Evolutionary conservation across 2,797 vertebrate species (phyloP).

Genomic region (Podargus strigoides): DNA sequence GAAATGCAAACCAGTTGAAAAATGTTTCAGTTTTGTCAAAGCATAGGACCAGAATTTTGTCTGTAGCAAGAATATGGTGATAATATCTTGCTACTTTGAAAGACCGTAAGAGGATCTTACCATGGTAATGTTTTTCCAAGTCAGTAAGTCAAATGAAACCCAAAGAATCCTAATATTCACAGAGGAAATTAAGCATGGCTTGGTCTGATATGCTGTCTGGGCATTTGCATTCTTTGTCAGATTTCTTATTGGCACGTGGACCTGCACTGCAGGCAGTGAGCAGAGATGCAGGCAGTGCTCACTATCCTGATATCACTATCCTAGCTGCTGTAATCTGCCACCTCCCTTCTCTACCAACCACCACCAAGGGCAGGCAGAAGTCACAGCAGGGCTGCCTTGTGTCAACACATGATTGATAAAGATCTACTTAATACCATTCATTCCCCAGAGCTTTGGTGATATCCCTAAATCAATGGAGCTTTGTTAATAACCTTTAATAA

Average conservation of each 20-base stretch:
- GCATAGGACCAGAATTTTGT: not conserved
- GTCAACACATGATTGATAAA: not conserved
- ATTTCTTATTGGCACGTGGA: not conserved
- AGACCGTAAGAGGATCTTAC: not conserved
- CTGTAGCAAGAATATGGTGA: not conserved
- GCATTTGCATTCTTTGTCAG: not conserved
- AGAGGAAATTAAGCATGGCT: not conserved
- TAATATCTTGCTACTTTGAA: not conserved
- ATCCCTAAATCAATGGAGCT: not conserved
- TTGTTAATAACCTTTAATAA: not conserved
- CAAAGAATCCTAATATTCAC: not conserved
- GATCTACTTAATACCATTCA: not conserved
- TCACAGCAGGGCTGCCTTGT: not conserved
- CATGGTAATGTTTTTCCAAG: not conserved
- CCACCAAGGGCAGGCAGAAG: not conserved
- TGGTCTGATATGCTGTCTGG: not conserved
- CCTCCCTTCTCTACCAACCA: not conserved
- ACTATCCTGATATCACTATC: fast-evolving
- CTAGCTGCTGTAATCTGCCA: not conserved
- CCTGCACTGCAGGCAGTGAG: not conserved
- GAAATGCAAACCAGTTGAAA: not conserved
- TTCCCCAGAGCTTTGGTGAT: not conserved
- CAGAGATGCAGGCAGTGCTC: not conserved
- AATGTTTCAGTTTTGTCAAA: not conserved
- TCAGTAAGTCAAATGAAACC: not conserved